Conservation (phyloP, 2,113 vertebrate genomes). For the Patagioenas fasciata region DNA sequence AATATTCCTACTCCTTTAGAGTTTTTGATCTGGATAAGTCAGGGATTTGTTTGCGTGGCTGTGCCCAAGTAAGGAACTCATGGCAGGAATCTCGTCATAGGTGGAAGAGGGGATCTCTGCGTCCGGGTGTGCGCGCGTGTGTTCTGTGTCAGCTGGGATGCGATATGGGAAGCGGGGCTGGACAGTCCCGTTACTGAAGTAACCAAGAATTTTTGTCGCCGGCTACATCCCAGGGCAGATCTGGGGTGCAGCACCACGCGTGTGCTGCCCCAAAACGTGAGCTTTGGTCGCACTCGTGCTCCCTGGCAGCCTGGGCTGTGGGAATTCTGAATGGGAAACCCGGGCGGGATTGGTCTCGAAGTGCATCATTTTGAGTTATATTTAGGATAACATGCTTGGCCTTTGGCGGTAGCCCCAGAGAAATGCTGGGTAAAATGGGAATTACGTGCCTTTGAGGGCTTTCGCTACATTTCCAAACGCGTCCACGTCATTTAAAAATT, state of each 20-base stretch:
- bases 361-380: not conserved
- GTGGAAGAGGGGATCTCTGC: rapidly evolving
- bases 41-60: not conserved
- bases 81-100: not conserved
- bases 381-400: rapidly evolving
- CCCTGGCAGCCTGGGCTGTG: not conserved
- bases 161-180: not conserved
- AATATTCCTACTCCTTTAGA: not conserved
- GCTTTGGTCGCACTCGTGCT: rapidly evolving
- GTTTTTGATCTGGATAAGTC: not conserved
- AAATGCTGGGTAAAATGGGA: not conserved
- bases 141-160: not conserved
- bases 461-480: not conserved
- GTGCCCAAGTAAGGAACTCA: not conserved
- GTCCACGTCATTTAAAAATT: not conserved
- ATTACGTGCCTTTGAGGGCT: conserved; percentile 20
- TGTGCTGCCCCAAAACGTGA: rapidly evolving
- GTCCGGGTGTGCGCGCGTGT: rapidly evolving
- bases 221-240: not conserved
- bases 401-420: not conserved
- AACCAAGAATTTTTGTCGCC: not conserved
- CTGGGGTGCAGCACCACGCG: not conserved
- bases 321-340: not conserved
- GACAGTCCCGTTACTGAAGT: not conserved
- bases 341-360: not conserved